phyloP scores from a whole-genome alignment of 2,888 invertebrate genomes.

The Nomada lathburiana region DNA sequence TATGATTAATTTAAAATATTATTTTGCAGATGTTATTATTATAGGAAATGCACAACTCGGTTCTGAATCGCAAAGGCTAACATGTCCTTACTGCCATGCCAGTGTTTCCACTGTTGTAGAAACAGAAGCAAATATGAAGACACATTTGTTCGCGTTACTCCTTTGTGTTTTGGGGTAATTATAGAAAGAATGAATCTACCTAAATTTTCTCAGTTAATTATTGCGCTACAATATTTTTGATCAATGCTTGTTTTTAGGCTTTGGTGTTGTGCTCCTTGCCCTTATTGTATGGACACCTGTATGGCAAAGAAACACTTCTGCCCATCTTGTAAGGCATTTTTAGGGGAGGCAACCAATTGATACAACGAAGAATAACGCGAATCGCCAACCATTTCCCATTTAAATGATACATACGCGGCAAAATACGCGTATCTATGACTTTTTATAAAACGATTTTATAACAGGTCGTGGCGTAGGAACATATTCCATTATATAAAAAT shows the following conservation, averaged over 20 bases:
- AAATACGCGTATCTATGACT: not conserved
- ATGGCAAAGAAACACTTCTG: conserved; percentile 85
- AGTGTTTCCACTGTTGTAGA: conserved; percentile 83
- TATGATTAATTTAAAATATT: not conserved
- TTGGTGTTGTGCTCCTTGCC: conserved; percentile 84
- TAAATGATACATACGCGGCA: not conserved
- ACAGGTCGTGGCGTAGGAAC: not conserved
- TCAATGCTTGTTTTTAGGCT: conserved; percentile 77
- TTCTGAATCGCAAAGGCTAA: conserved; percentile 80
- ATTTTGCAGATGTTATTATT: conserved; percentile 68
- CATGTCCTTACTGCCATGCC: conserved; percentile 85
- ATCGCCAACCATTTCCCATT: not conserved
- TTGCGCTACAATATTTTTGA: not conserved
- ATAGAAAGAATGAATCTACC: conserved; percentile 4
- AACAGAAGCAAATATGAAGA: conserved; percentile 84
- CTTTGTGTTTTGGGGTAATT: conserved; percentile 84
- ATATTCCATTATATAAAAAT: not conserved
- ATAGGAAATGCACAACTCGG: conserved; percentile 75
- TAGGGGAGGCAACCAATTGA: conserved; percentile 81
- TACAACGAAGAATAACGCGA: not conserved
- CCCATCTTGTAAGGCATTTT: conserved; percentile 83
- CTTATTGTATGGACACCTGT: conserved; percentile 85
- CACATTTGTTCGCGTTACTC: conserved; percentile 85
- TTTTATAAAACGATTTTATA: not conserved
- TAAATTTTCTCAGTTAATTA: not conserved